A percentile compares a stretch with the other conserved stretches of the same genome.
These are phyloP conservation scores for Epizoanthus illoricatus DNA, from an alignment of 92 coral and sea anemone species.

Conservation along the genomic window DNA sequence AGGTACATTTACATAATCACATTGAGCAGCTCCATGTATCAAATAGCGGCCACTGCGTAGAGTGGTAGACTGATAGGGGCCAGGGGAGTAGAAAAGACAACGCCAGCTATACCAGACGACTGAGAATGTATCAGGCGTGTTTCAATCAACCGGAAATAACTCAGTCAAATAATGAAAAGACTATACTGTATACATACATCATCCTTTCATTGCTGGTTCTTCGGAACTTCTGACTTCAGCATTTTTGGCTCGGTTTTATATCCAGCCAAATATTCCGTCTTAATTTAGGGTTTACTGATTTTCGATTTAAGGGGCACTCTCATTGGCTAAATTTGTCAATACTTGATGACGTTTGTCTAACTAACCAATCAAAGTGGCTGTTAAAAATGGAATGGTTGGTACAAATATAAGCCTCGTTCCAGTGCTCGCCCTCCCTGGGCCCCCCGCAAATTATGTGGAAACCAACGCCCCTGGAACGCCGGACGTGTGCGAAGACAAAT, in stretches of 20 bases:
- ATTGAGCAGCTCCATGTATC: too few species aligned
- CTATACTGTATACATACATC: too few species aligned
- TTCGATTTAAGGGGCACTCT: conserved; percentile 26
- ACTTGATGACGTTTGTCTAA: conserved; percentile 7
- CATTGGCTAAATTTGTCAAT: conserved; percentile 50
- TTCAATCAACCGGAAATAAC: too few species aligned
- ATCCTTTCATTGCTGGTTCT: too few species aligned
- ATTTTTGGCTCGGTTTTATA: conserved; percentile 10
- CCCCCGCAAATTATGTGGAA: conserved; percentile 77
- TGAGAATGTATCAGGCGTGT: too few species aligned
- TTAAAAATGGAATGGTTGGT: conserved; percentile 38
- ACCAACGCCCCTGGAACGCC: conserved; percentile 98
- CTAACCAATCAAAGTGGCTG: conserved; percentile 52
- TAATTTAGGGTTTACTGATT: conserved; percentile 44
- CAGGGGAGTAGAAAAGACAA: too few species aligned
- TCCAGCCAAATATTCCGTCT: conserved; percentile 27
- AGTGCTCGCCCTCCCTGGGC: conserved; percentile 70
- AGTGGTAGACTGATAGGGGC: too few species aligned
- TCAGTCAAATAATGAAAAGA: too few species aligned
- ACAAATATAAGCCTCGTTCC: conserved; percentile 57
- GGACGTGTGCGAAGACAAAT: conserved; percentile 68
- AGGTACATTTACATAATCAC: too few species aligned
- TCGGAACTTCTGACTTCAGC: background rate
- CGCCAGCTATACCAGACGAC: too few species aligned
- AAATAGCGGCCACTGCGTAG: too few species aligned